These are phyloP conservation scores for Anastatus disparis DNA, from an alignment of 1,140 invertebrate genomes.

Conservation along the genomic window DNA sequence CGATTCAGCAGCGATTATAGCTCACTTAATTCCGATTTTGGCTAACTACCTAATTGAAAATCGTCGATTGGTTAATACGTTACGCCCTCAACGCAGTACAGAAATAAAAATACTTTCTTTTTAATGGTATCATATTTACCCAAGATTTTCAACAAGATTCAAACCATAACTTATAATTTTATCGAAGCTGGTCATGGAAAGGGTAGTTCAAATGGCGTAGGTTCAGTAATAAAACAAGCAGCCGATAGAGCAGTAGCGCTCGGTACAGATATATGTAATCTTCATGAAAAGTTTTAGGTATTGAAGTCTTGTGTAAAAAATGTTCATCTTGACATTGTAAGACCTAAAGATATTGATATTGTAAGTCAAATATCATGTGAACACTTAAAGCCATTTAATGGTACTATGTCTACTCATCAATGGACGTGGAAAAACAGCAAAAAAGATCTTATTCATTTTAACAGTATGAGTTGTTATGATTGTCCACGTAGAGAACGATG, in stretches of 20 bases:
- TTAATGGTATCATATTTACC: conserved; percentile 18
- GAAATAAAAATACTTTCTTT: conserved; percentile 48
- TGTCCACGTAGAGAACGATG: too few relatives aligned
- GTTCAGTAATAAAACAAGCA: conserved; percentile 3
- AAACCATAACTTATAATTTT: conserved; percentile 25
- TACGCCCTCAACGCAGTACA: conserved; percentile 51
- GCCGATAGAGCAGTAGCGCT: conserved; percentile 1
- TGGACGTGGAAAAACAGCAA: too few relatives aligned
- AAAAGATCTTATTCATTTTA: too few relatives aligned
- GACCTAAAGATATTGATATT: too few relatives aligned
- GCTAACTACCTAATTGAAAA: not conserved
- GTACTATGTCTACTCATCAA: too few relatives aligned
- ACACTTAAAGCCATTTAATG: too few relatives aligned
- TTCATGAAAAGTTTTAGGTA: too few relatives aligned
- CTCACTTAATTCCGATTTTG: conserved; percentile 13
- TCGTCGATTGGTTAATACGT: conserved; percentile 42
- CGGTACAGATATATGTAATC: conserved; percentile 9
- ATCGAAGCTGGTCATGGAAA: conserved; percentile 24
- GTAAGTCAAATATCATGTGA: too few relatives aligned
- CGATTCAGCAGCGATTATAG: conserved; percentile 12
- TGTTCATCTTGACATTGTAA: too few relatives aligned
- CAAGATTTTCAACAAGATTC: not conserved
- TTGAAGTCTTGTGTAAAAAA: too few relatives aligned
- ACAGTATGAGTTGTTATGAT: too few relatives aligned
- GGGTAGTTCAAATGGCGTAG: conserved; percentile 15